A percentile compares a stretch with the other conserved stretches of the same genome.
phyloP scores from a whole-genome alignment of 2,888 invertebrate species.

The Cheilosia impressa region DNA sequence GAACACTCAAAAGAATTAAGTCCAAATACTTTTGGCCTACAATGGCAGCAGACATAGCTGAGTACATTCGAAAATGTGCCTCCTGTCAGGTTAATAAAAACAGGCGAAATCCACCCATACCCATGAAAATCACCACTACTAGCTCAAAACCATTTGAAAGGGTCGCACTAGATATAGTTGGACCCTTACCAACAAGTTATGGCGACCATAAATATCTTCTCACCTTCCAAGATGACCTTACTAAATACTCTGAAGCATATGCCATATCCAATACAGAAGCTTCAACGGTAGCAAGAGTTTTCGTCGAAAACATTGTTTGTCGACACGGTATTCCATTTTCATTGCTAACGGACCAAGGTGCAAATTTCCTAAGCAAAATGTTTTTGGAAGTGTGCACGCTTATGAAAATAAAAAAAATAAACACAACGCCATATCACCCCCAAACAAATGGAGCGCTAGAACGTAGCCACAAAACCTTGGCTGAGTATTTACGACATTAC shows the following conservation, averaged over 20 bases:
- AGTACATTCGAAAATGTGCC: constrained; percentile 25
- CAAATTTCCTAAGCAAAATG: constrained; percentile 10
- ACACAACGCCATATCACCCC: constrained; percentile 28
- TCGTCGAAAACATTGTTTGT: constrained; percentile 33
- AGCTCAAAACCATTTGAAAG: constrained; percentile 10
- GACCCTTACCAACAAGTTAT: constrained; percentile 6
- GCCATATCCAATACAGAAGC: constrained; percentile 40
- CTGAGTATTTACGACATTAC: too few species aligned
- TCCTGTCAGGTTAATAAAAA: constrained; percentile 36
- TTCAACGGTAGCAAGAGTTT: constrained; percentile 39
- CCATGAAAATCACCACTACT: constrained; percentile 25
- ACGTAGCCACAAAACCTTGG: too few species aligned
- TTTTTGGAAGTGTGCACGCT: constrained; percentile 71
- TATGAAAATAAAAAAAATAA: constrained; percentile 11
- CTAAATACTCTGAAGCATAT: constrained; percentile 38
- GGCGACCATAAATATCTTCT: constrained; percentile 45
- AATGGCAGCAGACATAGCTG: constrained; percentile 12
- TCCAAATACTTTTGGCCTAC: too few species aligned
- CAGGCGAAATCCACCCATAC: constrained; percentile 11
- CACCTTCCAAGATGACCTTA: constrained; percentile 50
- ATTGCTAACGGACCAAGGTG: constrained; percentile 40
- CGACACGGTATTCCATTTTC: constrained; percentile 28
- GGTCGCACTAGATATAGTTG: constrained; percentile 22
- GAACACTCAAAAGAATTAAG: constrained; percentile 23
- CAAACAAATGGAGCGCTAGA: constrained; percentile 1